phyloP scores from a whole-genome alignment of 2,113 vertebrate species.

The Pelodiscus sinensis region DNA sequence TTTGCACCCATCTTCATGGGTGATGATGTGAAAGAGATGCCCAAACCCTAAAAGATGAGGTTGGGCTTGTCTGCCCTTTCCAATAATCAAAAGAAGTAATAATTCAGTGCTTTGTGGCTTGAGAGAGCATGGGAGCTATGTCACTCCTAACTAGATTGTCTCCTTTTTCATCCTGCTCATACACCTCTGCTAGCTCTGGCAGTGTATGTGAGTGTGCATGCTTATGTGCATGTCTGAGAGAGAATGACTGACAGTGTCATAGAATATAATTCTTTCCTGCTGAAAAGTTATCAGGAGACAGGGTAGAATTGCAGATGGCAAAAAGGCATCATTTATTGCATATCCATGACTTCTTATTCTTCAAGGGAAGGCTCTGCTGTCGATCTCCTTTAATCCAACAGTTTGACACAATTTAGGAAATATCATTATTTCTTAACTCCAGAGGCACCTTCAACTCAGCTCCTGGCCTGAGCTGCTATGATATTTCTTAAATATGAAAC shows the following conservation, averaged over 20 bases:
- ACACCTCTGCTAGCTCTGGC: background rate
- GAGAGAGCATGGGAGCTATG: background rate
- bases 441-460: background rate
- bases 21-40: too few species aligned
- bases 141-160: background rate
- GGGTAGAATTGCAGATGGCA: background rate
- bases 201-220: background rate
- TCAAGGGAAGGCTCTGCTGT: background rate
- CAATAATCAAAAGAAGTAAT: background rate
- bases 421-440: background rate
- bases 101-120: background rate
- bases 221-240: background rate
- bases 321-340: background rate
- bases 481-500: background rate
- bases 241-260: background rate
- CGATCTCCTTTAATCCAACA: background rate
- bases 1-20: too few species aligned
- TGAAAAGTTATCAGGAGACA: background rate
- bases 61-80: background rate
- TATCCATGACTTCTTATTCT: background rate
- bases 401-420: background rate
- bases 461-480: background rate
- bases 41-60: too few species aligned
- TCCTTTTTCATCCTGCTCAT: background rate
- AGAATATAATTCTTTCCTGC: background rate